Base-by-base conservation (phyloP, 2,113 vertebrate species). In the Toxostoma redivivum region DNA sequence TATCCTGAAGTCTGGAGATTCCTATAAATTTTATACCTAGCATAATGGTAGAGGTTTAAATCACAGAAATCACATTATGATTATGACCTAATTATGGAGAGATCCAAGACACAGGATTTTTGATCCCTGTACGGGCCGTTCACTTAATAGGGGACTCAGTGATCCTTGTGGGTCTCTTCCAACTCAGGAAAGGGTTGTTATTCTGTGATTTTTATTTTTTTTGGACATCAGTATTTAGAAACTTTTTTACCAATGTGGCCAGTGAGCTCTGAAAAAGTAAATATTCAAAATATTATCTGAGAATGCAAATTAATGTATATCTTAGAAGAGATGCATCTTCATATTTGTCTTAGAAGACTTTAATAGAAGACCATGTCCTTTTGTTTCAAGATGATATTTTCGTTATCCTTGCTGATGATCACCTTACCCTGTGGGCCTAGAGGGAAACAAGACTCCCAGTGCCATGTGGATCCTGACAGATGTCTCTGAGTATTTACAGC, bases 71-170 rank as follows among this genome's bases (percentile, higher is more conserved):
- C 6, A 9, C 38, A 31, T 58, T 77, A 58, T 42, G 12, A 38
- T 88, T 77, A 57, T 45, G 53, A 64, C n/a, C 45, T 80, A 50
- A 69, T 82, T 77, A 47, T 81, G 10, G 64, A 62, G 38, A 15
- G 62, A 65, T 42, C 40, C 1, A 4, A 67, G 48, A 44, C 22
- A 35, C 19, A 40, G 38, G 10, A 44, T 88, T 64, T 88, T 88
- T 21, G 11, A 48, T 71, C 31, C 25, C 25, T 0, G 0, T 48
- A 25, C 0, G 1, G n/a, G 35, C 48, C 20, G 30, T 71, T 71
- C 65, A 31, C 31, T 62, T 62, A 62, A 77, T 25, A 48, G 17
- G 15, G 8, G 12, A 42, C 25, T 62, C 23, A 40, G 0, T 60
- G 47, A 27, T 69, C 50, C 31, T 48, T 48, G 18, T 69, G 31